Percentiles rank a stretch among this genome's conserved stretches.
phyloP scores from a whole-genome alignment of 2,113 vertebrate species.

The Balaeniceps rex region DNA sequence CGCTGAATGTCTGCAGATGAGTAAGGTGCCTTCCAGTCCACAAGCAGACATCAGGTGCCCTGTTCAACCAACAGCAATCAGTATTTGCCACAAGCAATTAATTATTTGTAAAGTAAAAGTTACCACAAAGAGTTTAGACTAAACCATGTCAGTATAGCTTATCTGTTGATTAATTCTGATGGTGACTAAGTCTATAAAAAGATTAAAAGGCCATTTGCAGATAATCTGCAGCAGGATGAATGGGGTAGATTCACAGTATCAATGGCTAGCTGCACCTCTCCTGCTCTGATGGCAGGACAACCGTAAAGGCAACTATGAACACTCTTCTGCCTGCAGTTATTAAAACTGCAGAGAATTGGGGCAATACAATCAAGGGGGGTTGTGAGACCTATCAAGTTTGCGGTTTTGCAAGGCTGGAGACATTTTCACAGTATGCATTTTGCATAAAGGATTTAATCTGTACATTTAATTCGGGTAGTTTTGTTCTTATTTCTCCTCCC shows the following conservation, averaged over 20 bases:
- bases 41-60: neutral
- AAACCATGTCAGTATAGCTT: neutral
- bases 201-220: neutral
- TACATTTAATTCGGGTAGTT: neutral
- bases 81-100: neutral
- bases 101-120: neutral
- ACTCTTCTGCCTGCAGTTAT: neutral
- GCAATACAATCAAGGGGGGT: neutral
- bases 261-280: neutral
- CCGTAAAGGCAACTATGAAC: neutral
- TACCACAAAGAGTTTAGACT: neutral
- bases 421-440: neutral
- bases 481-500: neutral
- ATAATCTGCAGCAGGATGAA: neutral
- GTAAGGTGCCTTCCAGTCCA: neutral
- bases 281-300: neutral
- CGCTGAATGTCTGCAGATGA: neutral
- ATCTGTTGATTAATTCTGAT: neutral
- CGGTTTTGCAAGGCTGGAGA: neutral
- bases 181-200: neutral
- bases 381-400: neutral
- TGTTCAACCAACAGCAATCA: neutral
- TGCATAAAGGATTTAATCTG: neutral
- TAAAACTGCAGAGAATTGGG: neutral
- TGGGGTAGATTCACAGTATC: neutral